phyloP scores from a whole-genome alignment of 2,113 vertebrate species.

The Regulus satrapa region DNA sequence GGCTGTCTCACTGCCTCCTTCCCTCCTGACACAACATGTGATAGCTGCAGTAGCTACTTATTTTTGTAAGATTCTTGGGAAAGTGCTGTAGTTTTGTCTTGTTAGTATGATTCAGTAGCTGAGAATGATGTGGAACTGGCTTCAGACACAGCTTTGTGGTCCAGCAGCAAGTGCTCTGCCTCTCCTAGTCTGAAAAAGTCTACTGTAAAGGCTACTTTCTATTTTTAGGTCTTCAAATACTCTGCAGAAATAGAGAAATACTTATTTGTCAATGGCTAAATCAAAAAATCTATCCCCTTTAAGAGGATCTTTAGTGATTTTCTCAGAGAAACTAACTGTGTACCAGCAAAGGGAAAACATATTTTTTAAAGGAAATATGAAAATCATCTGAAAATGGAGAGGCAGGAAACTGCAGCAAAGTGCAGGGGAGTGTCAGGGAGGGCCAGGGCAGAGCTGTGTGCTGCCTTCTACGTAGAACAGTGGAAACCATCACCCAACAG shows the following conservation, averaged over 20 bases:
- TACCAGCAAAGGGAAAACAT: not conserved
- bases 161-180: not conserved
- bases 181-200: not conserved
- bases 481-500: not conserved
- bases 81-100: not conserved
- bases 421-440: not conserved
- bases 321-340: not conserved
- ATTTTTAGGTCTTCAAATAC: not conserved
- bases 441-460: not conserved
- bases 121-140: not conserved
- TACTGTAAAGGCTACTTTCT: not conserved
- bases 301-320: not conserved
- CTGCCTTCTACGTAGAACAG: not conserved
- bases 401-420: not conserved
- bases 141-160: not conserved
- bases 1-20: not conserved
- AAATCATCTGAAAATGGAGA: not conserved
- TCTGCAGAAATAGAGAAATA: not conserved
- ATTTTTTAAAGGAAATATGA: not conserved
- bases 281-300: not conserved
- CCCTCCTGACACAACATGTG: not conserved
- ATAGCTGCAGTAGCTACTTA: not conserved
- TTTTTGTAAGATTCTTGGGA: not conserved
- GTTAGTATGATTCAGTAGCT: not conserved
- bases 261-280: not conserved